Conservation (phyloP, 2,888 invertebrate species). For the Drosophila nr. medialis region DNA sequence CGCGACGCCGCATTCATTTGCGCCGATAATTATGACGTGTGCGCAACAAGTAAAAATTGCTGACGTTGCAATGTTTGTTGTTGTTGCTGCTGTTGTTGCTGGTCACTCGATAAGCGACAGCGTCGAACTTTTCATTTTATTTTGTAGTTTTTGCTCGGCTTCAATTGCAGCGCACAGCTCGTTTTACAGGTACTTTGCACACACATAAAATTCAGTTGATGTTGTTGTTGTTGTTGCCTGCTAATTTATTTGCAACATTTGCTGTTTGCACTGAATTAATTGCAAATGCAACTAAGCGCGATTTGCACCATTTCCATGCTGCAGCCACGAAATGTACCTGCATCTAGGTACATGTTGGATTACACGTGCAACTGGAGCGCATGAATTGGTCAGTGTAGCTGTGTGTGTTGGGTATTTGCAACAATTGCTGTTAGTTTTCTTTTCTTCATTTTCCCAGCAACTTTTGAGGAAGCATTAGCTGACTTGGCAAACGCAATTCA, state of each 20-base stretch:
- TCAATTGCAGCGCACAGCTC: conserved; percentile 57
- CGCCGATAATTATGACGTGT: conserved; percentile 77
- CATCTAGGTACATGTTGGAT: conserved; percentile 49
- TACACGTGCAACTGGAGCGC: conserved; percentile 69
- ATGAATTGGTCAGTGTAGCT: conserved; percentile 35
- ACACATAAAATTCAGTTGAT: conserved; percentile 8
- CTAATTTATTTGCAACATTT: conserved; percentile 81
- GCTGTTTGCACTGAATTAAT: conserved; percentile 78
- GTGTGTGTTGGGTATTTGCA: conserved; percentile 7
- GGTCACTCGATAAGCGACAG: conserved; percentile 64
- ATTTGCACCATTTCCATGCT: conserved; percentile 71
- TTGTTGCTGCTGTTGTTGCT: conserved; percentile 18
- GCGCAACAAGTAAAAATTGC: conserved; percentile 36
- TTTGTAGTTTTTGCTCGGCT: conserved; percentile 49
- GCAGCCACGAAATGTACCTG: conserved; percentile 37
- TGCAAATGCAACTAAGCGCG: conserved; percentile 76
- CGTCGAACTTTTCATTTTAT: conserved; percentile 68
- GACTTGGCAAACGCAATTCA: conserved; percentile 42
- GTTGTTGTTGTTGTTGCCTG: conserved; percentile 34
- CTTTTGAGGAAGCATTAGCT: conserved; percentile 61
- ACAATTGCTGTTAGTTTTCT: background rate
- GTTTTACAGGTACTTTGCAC: conserved; percentile 37
- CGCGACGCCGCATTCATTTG: conserved; percentile 58
- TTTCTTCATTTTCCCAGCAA: conserved; percentile 21
- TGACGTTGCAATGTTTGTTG: conserved; percentile 49